phyloP scores from a whole-genome alignment of 2,888 invertebrate genomes.

The Pristionchus entomophagus region DNA sequence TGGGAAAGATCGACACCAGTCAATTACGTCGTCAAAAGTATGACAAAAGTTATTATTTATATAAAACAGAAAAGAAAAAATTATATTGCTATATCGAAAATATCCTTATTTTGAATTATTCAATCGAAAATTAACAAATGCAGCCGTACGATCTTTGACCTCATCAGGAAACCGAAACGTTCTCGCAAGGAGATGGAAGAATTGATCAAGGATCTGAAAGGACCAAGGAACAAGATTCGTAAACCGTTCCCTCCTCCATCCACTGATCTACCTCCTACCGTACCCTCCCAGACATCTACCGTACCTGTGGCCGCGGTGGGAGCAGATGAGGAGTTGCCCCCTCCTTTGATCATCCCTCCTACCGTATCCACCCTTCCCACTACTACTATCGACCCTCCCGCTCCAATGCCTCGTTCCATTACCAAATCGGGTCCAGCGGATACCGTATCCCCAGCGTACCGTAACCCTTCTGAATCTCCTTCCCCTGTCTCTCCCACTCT shows the following conservation, averaged over 20 bases:
- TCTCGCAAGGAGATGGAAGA: slow-evolving; percentile 21
- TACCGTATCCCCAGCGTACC: slow-evolving; percentile 5
- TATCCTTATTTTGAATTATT: neutral
- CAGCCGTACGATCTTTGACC: no score
- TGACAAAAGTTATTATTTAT: no score
- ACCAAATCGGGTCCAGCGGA: neutral
- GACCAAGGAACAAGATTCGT: neutral
- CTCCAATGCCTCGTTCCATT: slow-evolving; percentile 29
- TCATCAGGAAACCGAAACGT: slow-evolving; percentile 29
- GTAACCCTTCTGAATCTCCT: neutral
- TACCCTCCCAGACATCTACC: slow-evolving; percentile 2
- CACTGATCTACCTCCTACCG: neutral
- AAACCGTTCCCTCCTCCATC: neutral
- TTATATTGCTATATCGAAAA: neutral
- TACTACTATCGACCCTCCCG: neutral
- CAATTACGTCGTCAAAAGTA: no score
- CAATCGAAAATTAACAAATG: no score
- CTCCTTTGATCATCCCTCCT: neutral
- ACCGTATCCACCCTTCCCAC: neutral
- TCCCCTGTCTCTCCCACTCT: neutral
- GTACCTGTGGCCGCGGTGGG: neutral
- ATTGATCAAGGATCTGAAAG: neutral
- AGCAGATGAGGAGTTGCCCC: neutral
- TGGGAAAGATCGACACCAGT: neutral
- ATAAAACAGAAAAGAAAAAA: slow-evolving; percentile 23